Percentiles rank a stretch among this genome's conserved stretches.
Evolutionary conservation across 37 sponge, comb jelly and placozoan genomes (phyloP).

Genomic region (Tethya wilhelma): DNA sequence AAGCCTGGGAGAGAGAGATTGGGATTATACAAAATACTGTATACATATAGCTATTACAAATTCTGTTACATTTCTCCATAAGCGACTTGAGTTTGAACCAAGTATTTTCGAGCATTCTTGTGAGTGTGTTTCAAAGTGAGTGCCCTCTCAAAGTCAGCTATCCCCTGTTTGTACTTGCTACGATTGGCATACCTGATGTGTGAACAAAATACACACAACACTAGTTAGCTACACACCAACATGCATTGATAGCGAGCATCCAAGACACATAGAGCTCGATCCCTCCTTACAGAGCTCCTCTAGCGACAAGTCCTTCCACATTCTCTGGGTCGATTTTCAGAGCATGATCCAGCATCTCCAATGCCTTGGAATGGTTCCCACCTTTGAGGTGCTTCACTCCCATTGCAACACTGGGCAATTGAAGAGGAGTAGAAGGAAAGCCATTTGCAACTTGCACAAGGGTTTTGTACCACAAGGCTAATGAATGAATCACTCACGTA

Average conservation of each 20-base stretch:
- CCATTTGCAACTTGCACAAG: too few species aligned
- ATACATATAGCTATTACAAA: too few species aligned
- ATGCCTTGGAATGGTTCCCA: constrained; percentile 47
- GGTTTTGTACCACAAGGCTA: neutral
- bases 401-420: constrained; percentile 51
- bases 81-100: constrained; percentile 73
- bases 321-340: constrained; percentile 73
- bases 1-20: constrained; percentile 24
- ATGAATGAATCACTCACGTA: constrained; percentile 42
- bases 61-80: constrained; percentile 69
- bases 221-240: neutral
- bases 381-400: constrained; percentile 76
- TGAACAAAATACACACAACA: neutral
- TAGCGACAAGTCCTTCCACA: constrained; percentile 83
- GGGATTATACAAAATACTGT: neutral
- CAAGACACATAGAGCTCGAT: neutral
- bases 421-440: neutral
- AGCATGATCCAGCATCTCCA: constrained; percentile 73
- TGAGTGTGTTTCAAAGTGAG: constrained; percentile 59
- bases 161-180: constrained; percentile 40
- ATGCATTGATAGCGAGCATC: neutral
- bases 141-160: constrained; percentile 69
- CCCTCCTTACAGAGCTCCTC: constrained; percentile 77
- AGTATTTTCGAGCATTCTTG: constrained; percentile 74
- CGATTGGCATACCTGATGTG: constrained; percentile 63